phyloP scores from a whole-genome alignment of 2,888 invertebrate species.

The Habrosyne pyritoides region DNA sequence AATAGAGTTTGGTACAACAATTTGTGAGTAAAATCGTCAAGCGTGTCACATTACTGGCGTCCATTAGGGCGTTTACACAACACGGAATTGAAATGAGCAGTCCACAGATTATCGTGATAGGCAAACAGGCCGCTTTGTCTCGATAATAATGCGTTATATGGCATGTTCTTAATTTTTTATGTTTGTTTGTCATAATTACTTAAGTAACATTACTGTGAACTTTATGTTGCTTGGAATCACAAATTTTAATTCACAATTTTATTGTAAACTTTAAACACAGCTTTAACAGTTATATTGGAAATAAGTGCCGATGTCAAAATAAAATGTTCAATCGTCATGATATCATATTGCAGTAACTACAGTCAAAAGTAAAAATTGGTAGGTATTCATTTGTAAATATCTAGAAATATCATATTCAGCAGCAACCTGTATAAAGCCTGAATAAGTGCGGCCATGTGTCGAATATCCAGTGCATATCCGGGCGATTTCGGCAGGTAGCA shows the following conservation, averaged over 20 bases:
- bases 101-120: conserved; percentile 82
- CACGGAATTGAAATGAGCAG: conserved; percentile 82
- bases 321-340: too few relatives aligned
- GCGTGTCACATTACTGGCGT: conserved; percentile 82
- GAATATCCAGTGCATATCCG: conserved; percentile 64
- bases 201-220: too few relatives aligned
- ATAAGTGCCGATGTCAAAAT: too few relatives aligned
- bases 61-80: conserved; percentile 83
- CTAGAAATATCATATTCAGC: conserved; percentile 12
- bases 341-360: too few relatives aligned
- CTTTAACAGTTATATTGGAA: too few relatives aligned
- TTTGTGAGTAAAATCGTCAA: conserved; percentile 84
- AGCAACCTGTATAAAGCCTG: conserved; percentile 44
- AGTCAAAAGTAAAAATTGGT: background rate
- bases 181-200: background rate
- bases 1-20: conserved; percentile 83
- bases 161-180: conserved; percentile 44
- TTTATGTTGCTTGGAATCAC: too few relatives aligned
- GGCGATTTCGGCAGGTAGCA: conserved; percentile 72
- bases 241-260: too few relatives aligned
- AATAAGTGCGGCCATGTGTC: conserved; percentile 53
- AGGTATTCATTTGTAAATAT: background rate
- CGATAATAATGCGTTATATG: conserved; percentile 73
- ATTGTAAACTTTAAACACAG: too few relatives aligned
- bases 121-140: conserved; percentile 79